Percentiles rank a stretch among this genome's conserved stretches.
Conservation (phyloP, 2,797 vertebrate genomes). For the Rhodeus uyekii region DNA sequence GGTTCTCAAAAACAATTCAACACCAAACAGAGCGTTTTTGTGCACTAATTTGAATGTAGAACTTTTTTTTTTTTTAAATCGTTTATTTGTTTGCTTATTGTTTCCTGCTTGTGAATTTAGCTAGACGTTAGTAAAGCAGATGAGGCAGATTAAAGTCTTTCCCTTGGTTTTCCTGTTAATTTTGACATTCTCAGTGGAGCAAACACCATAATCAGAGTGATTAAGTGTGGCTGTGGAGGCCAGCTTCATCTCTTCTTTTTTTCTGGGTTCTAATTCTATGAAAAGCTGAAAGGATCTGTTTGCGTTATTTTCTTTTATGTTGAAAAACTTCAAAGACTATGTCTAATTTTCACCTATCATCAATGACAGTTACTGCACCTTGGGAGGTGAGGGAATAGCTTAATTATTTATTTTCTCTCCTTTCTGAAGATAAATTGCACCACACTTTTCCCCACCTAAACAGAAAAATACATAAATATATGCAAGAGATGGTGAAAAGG, state of each 20-base stretch:
- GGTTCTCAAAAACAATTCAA: background rate
- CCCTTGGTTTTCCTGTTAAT: conserved; percentile 60
- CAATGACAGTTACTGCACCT: conserved; percentile 75
- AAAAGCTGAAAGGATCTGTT: conserved; percentile 80
- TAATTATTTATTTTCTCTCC: conserved; percentile 72
- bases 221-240: conserved; percentile 81
- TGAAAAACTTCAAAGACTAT: conserved; percentile 79
- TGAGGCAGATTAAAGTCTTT: conserved; percentile 76
- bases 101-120: conserved; percentile 49
- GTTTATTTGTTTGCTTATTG: conserved; percentile 65
- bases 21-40: conserved; percentile 58
- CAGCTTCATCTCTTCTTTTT: conserved; percentile 66
- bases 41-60: conserved; percentile 64
- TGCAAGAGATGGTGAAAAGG: conserved; percentile 63
- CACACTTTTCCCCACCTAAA: conserved; percentile 44
- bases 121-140: conserved; percentile 67
- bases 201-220: conserved; percentile 74
- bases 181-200: conserved; percentile 70
- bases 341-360: conserved; percentile 75
- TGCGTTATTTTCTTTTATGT: conserved; percentile 82
- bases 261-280: conserved; percentile 76
- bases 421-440: conserved; percentile 70
- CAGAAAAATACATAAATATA: conserved; percentile 31
- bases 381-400: conserved; percentile 68
- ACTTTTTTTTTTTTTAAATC: conserved; percentile 64